Evolutionary conservation across 2,888 invertebrate species (phyloP), one percentile per base, ranked within the genome.

Genomic region (Acanthosepion pharaonis): DNA sequence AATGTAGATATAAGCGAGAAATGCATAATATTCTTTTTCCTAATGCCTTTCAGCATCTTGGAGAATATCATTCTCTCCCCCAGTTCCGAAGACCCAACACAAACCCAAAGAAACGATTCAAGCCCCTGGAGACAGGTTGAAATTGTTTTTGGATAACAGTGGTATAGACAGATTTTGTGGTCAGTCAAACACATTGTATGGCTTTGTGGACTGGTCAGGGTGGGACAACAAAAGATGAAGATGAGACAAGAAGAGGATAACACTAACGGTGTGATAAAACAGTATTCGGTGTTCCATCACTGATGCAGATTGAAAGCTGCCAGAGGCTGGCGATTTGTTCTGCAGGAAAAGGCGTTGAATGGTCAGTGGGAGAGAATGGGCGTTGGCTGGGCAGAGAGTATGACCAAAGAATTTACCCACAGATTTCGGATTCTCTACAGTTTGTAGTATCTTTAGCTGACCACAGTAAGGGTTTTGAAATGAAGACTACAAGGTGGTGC

Each of bases 141-240:
- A 78, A 78, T 78, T 78, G 78, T 78, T 78, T 78, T 78, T 78
- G 78, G n/a, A 78, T 78, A 78, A 78, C n/a, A 78, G 78, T 78
- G 78, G 78, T n/a, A 78, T 78, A 78, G 78, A 78, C 78, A 78
- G 78, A 78, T 78, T 78, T 78, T 78, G 78, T 78, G 78, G 78
- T 78, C 78, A 78, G 78, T 78, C 15, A 78, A 78, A 78, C 78
- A 78, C 78, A 78, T 78, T 78, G 78, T 33, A 78, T 78, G 78
- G n/a, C n/a, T 78, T 78, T 15, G 78, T 78, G 78, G 78, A 78
- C n/a, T n/a, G 11, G 78, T 78, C 78, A 78, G 78, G 78, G 78
- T n/a, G 15, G 33, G n/a, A 78, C 78, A n/a, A n/a, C n/a, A 33
- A 78, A n/a, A 78, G n/a, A 78, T n/a, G n/a, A 78, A 78, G 9